These are phyloP conservation scores for Melipona beecheii DNA, from an alignment of 2,888 invertebrate genomes.

Conservation along the genomic window DNA sequence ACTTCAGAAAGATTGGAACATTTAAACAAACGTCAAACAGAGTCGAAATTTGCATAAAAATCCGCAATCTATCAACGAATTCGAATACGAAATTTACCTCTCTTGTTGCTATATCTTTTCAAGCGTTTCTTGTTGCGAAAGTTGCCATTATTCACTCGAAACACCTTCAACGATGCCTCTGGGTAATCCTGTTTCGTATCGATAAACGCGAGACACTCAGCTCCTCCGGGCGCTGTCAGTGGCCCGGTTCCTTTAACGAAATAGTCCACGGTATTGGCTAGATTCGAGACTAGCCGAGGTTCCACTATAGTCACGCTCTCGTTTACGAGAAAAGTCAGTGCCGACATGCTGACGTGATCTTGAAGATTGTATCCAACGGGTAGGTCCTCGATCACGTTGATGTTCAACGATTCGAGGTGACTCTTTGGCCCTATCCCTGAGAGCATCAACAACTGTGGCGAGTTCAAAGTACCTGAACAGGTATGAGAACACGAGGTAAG, in stretches of 20 bases:
- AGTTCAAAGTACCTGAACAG: conserved; percentile 92
- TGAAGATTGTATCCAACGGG: conserved; percentile 93
- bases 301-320: conserved; percentile 89
- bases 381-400: conserved; percentile 88
- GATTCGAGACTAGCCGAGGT: conserved; percentile 84
- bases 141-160: neutral
- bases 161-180: neutral
- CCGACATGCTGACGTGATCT: conserved; percentile 91
- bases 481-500: neutral
- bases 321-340: conserved; percentile 90
- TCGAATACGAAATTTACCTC: neutral
- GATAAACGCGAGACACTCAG: conserved; percentile 91
- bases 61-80: no score
- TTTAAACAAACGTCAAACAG: no score
- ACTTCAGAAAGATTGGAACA: no score
- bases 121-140: neutral
- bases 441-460: conserved; percentile 93
- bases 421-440: conserved; percentile 91
- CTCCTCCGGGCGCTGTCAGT: conserved; percentile 91
- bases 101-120: neutral
- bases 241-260: conserved; percentile 88
- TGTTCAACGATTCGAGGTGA: conserved; percentile 86
- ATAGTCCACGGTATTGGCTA: conserved; percentile 87
- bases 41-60: no score
- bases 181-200: conserved; percentile 85